Conservation (phyloP, 2,113 vertebrate species). For the Cochlearius cochlearius region DNA sequence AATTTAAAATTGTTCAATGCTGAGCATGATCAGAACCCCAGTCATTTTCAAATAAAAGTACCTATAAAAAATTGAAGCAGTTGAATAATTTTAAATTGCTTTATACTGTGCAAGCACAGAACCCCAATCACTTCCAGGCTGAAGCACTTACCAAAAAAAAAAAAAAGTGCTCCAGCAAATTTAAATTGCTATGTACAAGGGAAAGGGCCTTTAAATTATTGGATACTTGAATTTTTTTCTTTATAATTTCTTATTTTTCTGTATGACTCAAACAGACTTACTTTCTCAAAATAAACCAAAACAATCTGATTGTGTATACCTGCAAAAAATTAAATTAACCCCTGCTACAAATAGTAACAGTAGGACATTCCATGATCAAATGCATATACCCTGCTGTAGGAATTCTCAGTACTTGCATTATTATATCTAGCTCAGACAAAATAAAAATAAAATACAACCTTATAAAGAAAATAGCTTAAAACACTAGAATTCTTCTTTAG, state of each 20-base stretch:
- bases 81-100: constrained; percentile 61
- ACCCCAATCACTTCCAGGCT: constrained; percentile 18
- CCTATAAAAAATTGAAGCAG: constrained; percentile 32
- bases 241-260: background rate
- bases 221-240: background rate
- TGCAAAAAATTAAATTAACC: background rate
- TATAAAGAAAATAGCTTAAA: background rate
- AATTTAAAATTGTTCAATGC: constrained; percentile 42
- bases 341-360: background rate
- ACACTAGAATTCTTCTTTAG: background rate
- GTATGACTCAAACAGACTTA: background rate
- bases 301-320: background rate
- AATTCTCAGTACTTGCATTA: background rate
- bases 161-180: constrained; percentile 26
- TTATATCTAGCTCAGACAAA: background rate
- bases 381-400: background rate
- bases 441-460: background rate
- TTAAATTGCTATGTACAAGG: constrained; percentile 42
- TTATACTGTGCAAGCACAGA: constrained; percentile 1
- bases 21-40: constrained; percentile 25
- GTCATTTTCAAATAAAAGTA: constrained; percentile 42
- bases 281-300: background rate
- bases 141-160: background rate
- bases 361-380: background rate
- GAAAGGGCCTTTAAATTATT: constrained; percentile 29